phyloP scores from a whole-genome alignment of 2,113 vertebrate species.

The Chionomys nivalis region DNA sequence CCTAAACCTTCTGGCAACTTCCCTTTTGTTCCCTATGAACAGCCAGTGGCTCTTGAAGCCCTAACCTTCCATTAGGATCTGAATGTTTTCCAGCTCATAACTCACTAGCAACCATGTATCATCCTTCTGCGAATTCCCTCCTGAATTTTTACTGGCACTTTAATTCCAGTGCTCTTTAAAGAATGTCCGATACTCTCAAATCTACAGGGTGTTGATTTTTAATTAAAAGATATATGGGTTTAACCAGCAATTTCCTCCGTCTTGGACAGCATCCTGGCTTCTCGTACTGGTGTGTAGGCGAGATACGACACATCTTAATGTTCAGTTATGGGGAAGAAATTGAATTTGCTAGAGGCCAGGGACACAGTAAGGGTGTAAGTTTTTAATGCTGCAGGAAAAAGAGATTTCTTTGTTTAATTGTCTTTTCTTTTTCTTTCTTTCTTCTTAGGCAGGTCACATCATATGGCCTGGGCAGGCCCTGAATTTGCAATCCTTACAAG shows the following conservation, averaged over 20 bases:
- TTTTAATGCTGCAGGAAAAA: neutral
- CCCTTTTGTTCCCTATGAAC: neutral
- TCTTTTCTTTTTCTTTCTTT: neutral
- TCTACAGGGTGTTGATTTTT: constrained; percentile 36
- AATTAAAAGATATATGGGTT: constrained; percentile 14
- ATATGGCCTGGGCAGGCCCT: neutral
- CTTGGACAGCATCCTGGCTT: constrained; percentile 23
- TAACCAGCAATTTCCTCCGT: constrained; percentile 49
- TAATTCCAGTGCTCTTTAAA: constrained; percentile 44
- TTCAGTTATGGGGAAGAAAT: neutral
- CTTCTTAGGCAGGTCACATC: neutral
- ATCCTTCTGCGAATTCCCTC: constrained; percentile 42
- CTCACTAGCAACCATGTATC: constrained; percentile 8
- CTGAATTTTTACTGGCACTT: constrained; percentile 48
- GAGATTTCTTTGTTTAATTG: neutral
- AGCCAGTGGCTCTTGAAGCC: neutral
- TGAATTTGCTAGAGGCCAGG: constrained; percentile 1
- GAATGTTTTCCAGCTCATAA: constrained; percentile 59
- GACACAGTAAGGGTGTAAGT: neutral
- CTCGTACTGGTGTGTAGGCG: neutral
- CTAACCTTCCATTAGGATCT: constrained; percentile 44
- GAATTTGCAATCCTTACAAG: neutral
- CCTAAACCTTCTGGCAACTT: neutral
- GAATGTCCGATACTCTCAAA: constrained; percentile 35
- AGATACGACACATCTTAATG: neutral